Evolutionary conservation across 1,140 invertebrate species (phyloP).

Genomic region (Bemisia tabaci): DNA sequence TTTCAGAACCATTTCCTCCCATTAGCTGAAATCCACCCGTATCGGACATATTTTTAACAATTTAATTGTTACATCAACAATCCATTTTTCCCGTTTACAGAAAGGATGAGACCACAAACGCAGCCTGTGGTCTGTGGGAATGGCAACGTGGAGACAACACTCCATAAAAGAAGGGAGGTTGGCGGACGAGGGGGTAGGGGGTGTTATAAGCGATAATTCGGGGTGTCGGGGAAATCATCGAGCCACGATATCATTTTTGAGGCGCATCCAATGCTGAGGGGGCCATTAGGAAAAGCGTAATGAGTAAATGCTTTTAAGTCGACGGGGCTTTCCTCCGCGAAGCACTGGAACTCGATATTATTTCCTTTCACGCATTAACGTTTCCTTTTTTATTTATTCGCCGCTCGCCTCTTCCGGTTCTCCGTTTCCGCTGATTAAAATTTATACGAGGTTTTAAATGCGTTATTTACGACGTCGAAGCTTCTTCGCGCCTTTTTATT

Average conservation of each 20-base stretch:
- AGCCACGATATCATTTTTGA: background rate
- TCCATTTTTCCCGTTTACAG: no score
- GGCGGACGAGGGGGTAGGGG: background rate
- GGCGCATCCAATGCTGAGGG: background rate
- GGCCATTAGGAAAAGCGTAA: conserved; percentile 11
- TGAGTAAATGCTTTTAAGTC: conserved; percentile 23
- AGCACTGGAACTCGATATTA: conserved; percentile 6
- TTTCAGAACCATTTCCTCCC: no score
- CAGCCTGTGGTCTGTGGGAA: no score
- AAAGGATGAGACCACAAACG: no score
- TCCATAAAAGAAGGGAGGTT: no score
- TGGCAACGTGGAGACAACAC: no score
- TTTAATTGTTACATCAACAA: no score
- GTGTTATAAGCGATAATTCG: background rate
- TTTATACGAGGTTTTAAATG: conserved; percentile 1
- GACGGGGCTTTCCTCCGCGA: conserved; percentile 11
- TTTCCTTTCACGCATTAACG: conserved; percentile 6
- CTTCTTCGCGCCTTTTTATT: no score
- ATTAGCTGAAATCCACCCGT: no score
- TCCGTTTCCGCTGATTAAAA: conserved; percentile 5
- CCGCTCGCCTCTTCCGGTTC: background rate
- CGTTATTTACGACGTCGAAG: background rate
- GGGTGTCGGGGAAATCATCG: background rate
- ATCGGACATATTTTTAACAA: no score
- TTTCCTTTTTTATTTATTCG: background rate